These are phyloP conservation scores for Lasiurus borealis DNA, from an alignment of 2,113 vertebrate genomes.

Conservation along the genomic window DNA sequence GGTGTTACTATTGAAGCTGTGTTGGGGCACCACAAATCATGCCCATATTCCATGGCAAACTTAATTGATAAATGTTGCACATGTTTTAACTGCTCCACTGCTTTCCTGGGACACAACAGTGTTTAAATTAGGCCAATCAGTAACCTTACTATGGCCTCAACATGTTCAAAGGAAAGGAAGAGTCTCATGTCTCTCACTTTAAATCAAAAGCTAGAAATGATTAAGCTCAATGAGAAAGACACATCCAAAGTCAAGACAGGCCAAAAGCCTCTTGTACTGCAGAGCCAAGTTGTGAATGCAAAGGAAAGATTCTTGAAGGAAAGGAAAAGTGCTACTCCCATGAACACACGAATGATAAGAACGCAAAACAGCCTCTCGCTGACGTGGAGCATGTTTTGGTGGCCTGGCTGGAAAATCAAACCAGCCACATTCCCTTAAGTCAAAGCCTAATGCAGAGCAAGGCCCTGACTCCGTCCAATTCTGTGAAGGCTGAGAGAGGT, in stretches of 20 bases:
- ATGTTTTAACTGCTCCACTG: neutral
- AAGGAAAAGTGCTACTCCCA: neutral
- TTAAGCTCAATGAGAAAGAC: neutral
- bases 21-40: neutral
- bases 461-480: neutral
- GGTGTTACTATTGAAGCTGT: neutral
- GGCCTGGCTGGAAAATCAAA: neutral
- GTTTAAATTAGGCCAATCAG: neutral
- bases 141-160: too few species aligned
- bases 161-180: neutral
- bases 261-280: neutral
- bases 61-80: neutral
- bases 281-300: neutral
- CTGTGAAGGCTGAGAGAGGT: neutral
- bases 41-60: neutral
- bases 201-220: neutral
- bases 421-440: neutral
- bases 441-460: neutral
- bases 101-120: neutral
- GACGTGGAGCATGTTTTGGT: neutral
- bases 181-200: neutral
- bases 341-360: neutral
- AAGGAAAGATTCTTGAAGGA: neutral
- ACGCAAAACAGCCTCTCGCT: neutral
- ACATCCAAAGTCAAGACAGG: neutral